phyloP scores from a whole-genome alignment of 1,140 invertebrate genomes.

The Listronotus oregonensis region DNA sequence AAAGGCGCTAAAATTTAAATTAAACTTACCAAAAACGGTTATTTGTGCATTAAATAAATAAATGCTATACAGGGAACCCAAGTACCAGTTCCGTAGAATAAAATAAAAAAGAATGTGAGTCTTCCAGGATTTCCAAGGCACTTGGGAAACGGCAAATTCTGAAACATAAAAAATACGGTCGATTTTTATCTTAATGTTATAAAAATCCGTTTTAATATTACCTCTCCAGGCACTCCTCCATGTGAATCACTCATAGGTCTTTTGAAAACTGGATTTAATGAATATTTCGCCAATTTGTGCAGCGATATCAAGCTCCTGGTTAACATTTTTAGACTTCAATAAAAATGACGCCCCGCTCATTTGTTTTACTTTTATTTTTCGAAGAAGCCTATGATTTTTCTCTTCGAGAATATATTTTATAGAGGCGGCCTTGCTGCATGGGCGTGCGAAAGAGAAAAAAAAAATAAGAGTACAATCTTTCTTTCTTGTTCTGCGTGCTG shows the following conservation, averaged over 20 bases:
- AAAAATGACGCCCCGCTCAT: not conserved
- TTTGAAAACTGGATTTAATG: constrained; percentile 4
- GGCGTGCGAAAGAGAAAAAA: too few species aligned
- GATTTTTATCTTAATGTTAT: not conserved
- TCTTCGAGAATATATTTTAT: too few species aligned
- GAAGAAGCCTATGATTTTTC: too few species aligned
- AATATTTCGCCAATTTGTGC: constrained; percentile 7
- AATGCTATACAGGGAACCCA: constrained; percentile 26
- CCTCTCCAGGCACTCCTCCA: constrained; percentile 22
- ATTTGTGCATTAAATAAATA: constrained; percentile 36
- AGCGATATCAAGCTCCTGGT: not conserved
- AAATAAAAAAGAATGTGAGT: constrained; percentile 17
- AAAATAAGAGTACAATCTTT: too few species aligned
- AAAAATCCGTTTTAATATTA: constrained; percentile 3
- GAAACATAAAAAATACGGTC: not conserved
- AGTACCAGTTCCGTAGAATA: constrained; percentile 28
- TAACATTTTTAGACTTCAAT: not conserved
- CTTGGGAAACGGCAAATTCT: constrained; percentile 30
- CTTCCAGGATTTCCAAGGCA: constrained; percentile 26
- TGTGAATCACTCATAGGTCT: constrained; percentile 3
- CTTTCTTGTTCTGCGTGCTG: too few species aligned
- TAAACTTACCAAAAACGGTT: constrained; percentile 6
- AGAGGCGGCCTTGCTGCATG: too few species aligned
- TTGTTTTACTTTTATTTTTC: constrained; percentile 1
- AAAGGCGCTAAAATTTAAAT: not conserved